Evolutionary conservation across 2,888 invertebrate species (phyloP), one percentile per base, ranked within the genome.

Genomic region (Brenthis daphne): DNA sequence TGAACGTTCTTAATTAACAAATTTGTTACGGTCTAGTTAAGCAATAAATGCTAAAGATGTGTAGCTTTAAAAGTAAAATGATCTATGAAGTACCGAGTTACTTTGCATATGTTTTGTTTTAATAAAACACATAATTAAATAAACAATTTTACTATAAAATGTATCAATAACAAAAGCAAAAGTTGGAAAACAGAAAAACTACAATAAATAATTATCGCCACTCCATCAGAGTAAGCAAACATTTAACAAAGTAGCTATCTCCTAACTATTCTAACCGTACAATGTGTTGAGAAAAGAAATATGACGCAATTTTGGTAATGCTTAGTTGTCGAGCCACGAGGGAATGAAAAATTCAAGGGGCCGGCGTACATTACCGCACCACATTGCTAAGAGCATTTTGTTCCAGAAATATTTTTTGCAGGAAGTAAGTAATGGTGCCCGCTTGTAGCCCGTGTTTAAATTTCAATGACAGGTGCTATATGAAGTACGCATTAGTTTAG

Each of bases 291-390:
- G 86, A 85, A 86, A 90, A 91, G 90, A 92, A 91, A 91, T 91
- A 91, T 92, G 90, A 90, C 87, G 91, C 92, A 92, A 92, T 92
- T 92, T 90, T 84, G 86, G 90, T 92, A 92, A 92, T 92, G 92
- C 87, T 89, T 87, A 90, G 89, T 92, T 90, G 91, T 90, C 90
- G 87, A 85, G 90, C 87, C 89, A 88, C 90, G 85, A 86, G 91
- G 90, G 91, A 90, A 91, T 92, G 91, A 92, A 92, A 92, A 92
- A 92, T 92, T 92, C 90, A 91, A 85, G 89, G 90, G 89, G 88
- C 88, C 80, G 85, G 81, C 86, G 87, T 81, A 88, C 90, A 89
- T 91, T 89, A 87, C 87, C 79, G 83, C 80, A 85, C 83, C 89
- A 85, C 88, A 88, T 90, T 87, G 88, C 86, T 85, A 83, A 85